A percentile compares a stretch with the other conserved stretches of the same genome.
These are phyloP conservation scores for Cecidostiba fungosa DNA, from an alignment of 2,888 invertebrate genomes.

Conservation along the genomic window DNA sequence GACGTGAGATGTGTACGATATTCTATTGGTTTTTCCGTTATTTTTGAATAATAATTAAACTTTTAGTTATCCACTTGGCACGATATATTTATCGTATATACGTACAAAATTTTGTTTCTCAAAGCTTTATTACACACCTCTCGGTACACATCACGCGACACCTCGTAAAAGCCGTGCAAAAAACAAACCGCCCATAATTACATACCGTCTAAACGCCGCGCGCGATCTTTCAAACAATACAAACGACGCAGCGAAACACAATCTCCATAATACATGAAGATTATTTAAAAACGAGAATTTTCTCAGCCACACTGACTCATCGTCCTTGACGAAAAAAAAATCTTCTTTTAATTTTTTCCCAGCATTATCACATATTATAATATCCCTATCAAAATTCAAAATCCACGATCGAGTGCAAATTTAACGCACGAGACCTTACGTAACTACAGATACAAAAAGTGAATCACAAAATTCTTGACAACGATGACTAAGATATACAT, in stretches of 20 bases:
- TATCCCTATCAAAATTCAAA: too few relatives aligned
- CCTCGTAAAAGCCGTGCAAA: too few relatives aligned
- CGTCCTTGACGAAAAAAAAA: not conserved
- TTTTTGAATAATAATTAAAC: too few relatives aligned
- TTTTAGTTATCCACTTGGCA: not conserved
- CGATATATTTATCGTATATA: constrained; percentile 39
- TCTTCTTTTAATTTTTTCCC: too few relatives aligned
- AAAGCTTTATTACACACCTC: not conserved
- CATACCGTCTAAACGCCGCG: not conserved
- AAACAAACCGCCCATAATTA: too few relatives aligned
- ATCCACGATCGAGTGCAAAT: too few relatives aligned
- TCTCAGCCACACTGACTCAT: not conserved
- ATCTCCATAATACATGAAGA: not conserved
- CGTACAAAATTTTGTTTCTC: not conserved
- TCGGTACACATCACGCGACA: too few relatives aligned
- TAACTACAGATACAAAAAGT: too few relatives aligned
- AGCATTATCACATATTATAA: too few relatives aligned
- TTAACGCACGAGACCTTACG: too few relatives aligned
- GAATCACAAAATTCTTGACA: not conserved
- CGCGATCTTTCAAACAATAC: not conserved
- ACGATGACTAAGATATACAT: not conserved
- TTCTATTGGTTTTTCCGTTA: too few relatives aligned
- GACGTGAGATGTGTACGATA: too few relatives aligned
- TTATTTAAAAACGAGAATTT: not conserved
- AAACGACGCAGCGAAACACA: not conserved